These are phyloP conservation scores for Microcebus tavaratra DNA, from an alignment of 2,113 vertebrate genomes.

Conservation along the genomic window DNA sequence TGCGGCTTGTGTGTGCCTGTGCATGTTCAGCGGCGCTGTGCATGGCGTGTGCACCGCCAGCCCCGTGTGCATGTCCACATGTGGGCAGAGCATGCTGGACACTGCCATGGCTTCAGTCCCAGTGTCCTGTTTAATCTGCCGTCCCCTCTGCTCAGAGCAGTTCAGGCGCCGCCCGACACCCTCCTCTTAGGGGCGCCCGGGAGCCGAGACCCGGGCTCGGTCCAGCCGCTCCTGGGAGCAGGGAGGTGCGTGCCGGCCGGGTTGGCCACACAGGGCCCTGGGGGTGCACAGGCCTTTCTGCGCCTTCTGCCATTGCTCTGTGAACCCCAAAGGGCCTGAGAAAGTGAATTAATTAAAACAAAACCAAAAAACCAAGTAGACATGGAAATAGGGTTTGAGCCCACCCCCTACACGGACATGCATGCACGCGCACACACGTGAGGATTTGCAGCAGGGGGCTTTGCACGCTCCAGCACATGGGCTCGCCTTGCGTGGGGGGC, in stretches of 20 bases:
- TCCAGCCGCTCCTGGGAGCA: background rate
- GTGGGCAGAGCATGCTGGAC: background rate
- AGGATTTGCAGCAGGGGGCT: background rate
- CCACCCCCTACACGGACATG: fast-evolving
- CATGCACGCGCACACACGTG: too few species aligned
- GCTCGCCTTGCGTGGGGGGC: background rate
- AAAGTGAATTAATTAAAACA: background rate
- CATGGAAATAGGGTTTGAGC: background rate
- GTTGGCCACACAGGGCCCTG: too few species aligned
- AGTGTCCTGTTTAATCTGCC: background rate
- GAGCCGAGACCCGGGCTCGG: background rate
- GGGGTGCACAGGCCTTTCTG: too few species aligned
- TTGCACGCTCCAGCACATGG: fast-evolving
- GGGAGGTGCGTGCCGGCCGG: background rate
- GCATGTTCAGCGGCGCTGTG: background rate
- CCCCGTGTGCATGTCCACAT: too few species aligned
- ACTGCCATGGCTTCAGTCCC: background rate
- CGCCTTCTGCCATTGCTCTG: fast-evolving
- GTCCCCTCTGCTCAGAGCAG: background rate
- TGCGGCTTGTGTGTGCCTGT: background rate
- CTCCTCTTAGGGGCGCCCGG: background rate
- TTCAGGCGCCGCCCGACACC: background rate
- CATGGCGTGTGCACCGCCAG: background rate
- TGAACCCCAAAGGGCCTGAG: background rate
- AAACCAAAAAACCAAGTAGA: background rate